Conservation (phyloP, 2,797 vertebrate species). For the Crypturellus tataupa region DNA sequence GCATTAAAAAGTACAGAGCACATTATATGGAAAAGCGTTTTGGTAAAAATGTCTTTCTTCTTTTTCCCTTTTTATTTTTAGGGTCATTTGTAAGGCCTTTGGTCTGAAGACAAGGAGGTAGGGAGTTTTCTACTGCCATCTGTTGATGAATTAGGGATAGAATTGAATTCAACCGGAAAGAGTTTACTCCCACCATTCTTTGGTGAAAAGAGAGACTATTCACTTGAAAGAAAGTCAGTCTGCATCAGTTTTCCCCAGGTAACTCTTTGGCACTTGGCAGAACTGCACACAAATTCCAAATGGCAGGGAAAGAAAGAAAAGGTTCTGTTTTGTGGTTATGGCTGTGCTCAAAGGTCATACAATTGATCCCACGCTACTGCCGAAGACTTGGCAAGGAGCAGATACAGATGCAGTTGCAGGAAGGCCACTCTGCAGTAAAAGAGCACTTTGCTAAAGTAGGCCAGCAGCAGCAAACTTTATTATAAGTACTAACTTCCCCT, state of each 20-base stretch:
- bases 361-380: neutral
- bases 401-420: neutral
- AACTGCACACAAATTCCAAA: neutral
- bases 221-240: neutral
- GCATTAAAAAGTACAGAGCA: neutral
- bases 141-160: slow-evolving; percentile 18
- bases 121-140: slow-evolving; percentile 40
- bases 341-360: neutral
- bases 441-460: neutral
- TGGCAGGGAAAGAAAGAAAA: neutral
- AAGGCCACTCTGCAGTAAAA: neutral
- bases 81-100: neutral
- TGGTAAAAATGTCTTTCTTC: neutral
- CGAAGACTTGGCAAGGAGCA: neutral
- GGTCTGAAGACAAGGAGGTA: neutral
- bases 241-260: neutral
- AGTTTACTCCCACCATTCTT: neutral
- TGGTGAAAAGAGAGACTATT: neutral
- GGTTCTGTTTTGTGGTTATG: neutral
- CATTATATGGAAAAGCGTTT: neutral
- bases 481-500: neutral
- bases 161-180: neutral
- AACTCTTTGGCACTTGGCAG: neutral
- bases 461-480: neutral
- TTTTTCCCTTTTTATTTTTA: neutral